Conservation (phyloP, 2,797 vertebrate genomes). For the Tadarida brasiliensis region DNA sequence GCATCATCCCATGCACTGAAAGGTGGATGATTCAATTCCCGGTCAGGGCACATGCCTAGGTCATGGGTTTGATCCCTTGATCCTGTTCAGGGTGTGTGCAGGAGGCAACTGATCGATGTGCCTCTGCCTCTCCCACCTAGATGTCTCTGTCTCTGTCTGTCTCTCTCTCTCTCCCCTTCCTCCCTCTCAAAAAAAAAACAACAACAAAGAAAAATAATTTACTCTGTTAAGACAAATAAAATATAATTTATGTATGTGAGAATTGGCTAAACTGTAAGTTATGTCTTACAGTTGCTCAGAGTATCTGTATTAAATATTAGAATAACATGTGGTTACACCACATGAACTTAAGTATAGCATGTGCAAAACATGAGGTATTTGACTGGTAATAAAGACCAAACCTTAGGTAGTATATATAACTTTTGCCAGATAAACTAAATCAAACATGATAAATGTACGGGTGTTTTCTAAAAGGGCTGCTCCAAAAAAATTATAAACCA, state of each 20-base stretch:
- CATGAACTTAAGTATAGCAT: background rate
- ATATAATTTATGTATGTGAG: background rate
- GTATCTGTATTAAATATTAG: background rate
- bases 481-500: background rate
- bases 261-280: background rate
- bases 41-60: background rate
- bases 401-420: background rate
- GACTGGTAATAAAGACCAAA: background rate
- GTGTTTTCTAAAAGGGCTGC: background rate
- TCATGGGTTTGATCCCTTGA: background rate
- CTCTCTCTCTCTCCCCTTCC: background rate
- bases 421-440: constrained; percentile 22
- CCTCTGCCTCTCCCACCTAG: too few relatives aligned
- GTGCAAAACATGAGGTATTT: background rate
- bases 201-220: background rate
- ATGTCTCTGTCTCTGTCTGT: too few relatives aligned
- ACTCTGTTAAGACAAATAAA: background rate
- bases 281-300: background rate
- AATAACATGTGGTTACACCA: background rate
- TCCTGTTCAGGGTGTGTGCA: background rate
- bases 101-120: background rate
- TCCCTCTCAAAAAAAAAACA: background rate
- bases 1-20: too few relatives aligned
- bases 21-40: background rate
- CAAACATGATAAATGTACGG: background rate